Conservation (phyloP, 2,113 vertebrate species). For the Abramis brama region DNA sequence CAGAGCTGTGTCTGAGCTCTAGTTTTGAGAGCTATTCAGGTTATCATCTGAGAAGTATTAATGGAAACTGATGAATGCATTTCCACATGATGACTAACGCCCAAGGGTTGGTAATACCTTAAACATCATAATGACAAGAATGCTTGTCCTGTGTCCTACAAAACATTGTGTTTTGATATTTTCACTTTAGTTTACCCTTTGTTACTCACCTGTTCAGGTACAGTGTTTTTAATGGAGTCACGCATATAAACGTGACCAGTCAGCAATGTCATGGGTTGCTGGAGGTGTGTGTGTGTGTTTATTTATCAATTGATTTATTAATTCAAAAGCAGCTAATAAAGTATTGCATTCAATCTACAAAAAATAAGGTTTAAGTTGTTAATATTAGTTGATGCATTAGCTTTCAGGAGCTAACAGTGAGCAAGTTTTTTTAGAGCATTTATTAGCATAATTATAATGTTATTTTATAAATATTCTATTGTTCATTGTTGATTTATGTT, state of each 20-base stretch:
- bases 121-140: background rate
- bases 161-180: background rate
- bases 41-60: background rate
- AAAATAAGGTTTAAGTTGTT: no score
- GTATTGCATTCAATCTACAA: no score
- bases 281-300: no score
- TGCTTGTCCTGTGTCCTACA: background rate
- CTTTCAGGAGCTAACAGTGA: no score
- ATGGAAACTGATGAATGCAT: background rate
- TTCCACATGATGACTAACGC: background rate
- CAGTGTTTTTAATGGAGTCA: background rate
- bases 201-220: background rate
- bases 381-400: no score
- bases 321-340: no score
- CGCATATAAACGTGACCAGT: background rate
- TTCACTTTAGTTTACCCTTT: background rate
- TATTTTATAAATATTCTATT: no score
- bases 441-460: no score
- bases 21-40: background rate
- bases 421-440: no score
- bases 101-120: background rate
- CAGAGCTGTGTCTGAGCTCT: background rate
- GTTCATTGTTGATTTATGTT: no score
- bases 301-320: no score
- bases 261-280: no score